A percentile compares a stretch with the other conserved stretches of the same genome.
Evolutionary conservation across 2,113 vertebrate species (phyloP).

Genomic region (Dasyornis broadbenti): DNA sequence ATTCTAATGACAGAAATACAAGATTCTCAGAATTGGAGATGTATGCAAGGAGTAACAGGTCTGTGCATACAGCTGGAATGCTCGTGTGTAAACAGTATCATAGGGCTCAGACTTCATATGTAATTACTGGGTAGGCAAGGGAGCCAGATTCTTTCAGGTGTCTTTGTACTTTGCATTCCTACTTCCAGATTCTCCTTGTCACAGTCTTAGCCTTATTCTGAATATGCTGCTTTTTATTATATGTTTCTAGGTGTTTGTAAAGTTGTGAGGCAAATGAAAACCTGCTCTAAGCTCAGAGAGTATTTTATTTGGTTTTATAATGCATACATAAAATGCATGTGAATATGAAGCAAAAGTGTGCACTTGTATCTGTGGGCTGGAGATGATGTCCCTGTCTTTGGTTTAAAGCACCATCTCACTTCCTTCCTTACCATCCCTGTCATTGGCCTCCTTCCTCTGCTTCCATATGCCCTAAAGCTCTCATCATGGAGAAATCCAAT

Average conservation of each 20-base stretch:
- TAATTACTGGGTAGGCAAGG: background rate
- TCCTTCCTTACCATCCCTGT: background rate
- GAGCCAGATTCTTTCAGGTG: background rate
- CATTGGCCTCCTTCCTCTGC: background rate
- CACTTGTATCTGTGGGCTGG: background rate
- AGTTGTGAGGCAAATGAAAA: background rate
- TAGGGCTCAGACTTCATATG: background rate
- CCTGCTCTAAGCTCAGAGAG: background rate
- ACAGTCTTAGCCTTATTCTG: background rate
- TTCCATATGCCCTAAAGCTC: background rate
- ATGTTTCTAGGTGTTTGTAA: background rate
- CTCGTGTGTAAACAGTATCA: background rate
- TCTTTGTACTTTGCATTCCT: background rate
- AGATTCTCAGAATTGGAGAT: background rate
- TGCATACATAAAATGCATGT: background rate
- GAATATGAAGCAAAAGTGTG: background rate
- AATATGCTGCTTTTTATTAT: background rate
- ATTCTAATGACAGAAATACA: background rate
- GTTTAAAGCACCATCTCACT: background rate
- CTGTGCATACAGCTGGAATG: background rate
- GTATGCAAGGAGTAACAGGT: background rate
- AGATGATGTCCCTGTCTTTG: background rate
- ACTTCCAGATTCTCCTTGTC: background rate
- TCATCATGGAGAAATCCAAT: background rate
- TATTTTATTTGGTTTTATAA: background rate